Evolutionary conservation across 2,888 invertebrate genomes (phyloP).

Genomic region (Noctua janthe): DNA sequence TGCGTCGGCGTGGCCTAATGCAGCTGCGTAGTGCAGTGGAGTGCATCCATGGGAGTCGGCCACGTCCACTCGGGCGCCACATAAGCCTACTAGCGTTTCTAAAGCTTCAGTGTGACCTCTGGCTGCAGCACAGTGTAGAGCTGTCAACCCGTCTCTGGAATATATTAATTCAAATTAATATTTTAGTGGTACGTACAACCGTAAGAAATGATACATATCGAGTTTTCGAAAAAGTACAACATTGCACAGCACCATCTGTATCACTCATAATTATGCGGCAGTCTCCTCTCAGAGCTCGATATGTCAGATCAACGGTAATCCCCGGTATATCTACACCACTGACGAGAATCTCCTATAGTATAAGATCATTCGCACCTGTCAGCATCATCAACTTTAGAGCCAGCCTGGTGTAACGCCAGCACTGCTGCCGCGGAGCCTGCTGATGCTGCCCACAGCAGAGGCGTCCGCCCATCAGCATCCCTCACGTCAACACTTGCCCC

Average conservation of each 20-base stretch:
- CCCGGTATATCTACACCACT: neutral
- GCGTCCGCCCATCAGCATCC: constrained; percentile 98
- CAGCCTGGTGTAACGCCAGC: constrained; percentile 96
- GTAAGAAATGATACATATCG: neutral
- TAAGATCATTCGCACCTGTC: constrained; percentile 91
- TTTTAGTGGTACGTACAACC: neutral
- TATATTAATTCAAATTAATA: constrained; percentile 28
- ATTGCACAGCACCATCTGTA: neutral
- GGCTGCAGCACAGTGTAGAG: constrained; percentile 99
- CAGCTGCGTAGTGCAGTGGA: constrained; percentile 98
- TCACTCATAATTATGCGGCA: neutral
- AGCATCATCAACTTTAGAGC: constrained; percentile 94
- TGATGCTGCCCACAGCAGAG: constrained; percentile 99
- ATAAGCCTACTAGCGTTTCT: constrained; percentile 96
- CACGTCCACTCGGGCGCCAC: constrained; percentile 96
- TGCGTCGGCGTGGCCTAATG: constrained; percentile 98
- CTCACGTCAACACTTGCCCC: constrained; percentile 95
- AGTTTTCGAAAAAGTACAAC: neutral
- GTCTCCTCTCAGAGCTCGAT: neutral
- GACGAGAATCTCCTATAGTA: neutral
- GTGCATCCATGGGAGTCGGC: constrained; percentile 98
- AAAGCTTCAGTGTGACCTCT: constrained; percentile 98
- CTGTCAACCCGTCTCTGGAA: constrained; percentile 97
- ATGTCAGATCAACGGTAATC: neutral
- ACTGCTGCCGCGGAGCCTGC: constrained; percentile 98